Evolutionary conservation across 2,888 invertebrate genomes (phyloP).

Genomic region (Nemotelus pantherinus): DNA sequence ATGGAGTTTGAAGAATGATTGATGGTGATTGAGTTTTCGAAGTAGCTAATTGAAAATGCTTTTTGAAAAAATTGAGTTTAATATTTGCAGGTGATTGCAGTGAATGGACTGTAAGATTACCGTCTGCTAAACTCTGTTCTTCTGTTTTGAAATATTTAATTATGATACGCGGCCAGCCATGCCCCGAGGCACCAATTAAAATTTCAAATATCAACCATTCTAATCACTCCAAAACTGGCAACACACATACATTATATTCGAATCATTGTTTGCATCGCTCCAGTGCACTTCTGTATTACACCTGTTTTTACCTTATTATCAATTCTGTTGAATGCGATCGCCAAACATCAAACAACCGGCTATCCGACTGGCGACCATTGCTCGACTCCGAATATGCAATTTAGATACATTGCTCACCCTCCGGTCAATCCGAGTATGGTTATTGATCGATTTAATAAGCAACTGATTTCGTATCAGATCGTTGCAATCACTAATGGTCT

Average conservation of each 20-base stretch:
- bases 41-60: no score
- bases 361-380: not conserved
- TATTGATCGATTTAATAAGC: constrained; percentile 32
- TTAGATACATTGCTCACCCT: constrained; percentile 20
- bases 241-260: not conserved
- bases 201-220: no score
- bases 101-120: not conserved
- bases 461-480: constrained; percentile 11
- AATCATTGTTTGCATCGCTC: constrained; percentile 19
- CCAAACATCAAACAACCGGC: constrained; percentile 11
- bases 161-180: no score
- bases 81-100: no score
- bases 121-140: not conserved
- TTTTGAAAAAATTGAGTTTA: no score
- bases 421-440: constrained; percentile 31
- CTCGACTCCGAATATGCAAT: not conserved
- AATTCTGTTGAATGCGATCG: constrained; percentile 8
- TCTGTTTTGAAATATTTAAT: no score
- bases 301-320: constrained; percentile 35
- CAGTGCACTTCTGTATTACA: constrained; percentile 29
- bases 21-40: no score
- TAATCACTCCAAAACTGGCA: no score
- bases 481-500: not conserved
- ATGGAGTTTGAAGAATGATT: no score
- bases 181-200: no score